Evolutionary conservation across 2,888 invertebrate species (phyloP).

Genomic region (Ctenicera cuprea): DNA sequence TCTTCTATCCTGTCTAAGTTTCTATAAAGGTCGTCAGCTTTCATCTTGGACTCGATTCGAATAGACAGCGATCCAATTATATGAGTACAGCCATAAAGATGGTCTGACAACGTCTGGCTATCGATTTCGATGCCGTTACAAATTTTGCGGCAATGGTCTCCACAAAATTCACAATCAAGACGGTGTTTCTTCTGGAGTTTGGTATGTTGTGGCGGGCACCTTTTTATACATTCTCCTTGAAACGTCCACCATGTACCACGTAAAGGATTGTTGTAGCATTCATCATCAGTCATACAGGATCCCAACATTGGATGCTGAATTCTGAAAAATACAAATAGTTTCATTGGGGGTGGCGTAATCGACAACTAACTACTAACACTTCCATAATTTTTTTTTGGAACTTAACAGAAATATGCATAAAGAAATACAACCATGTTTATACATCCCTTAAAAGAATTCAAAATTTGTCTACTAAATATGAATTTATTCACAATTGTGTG

Average conservation of each 20-base stretch:
- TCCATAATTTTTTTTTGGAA: too few species aligned
- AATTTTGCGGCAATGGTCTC: slow-evolving; percentile 69
- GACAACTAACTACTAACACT: too few species aligned
- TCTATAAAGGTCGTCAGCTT: slow-evolving; percentile 76
- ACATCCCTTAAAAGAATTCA: too few species aligned
- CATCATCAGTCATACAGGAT: slow-evolving; percentile 80
- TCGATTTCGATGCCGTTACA: slow-evolving; percentile 77
- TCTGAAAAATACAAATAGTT: slow-evolving; percentile 57
- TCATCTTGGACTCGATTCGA: slow-evolving; percentile 68
- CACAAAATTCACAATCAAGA: slow-evolving; percentile 63
- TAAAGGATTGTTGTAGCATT: slow-evolving; percentile 75
- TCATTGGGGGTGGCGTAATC: too few species aligned
- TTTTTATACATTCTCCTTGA: slow-evolving; percentile 77
- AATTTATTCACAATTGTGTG: too few species aligned
- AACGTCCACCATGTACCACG: slow-evolving; percentile 75
- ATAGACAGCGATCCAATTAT: slow-evolving; percentile 87
- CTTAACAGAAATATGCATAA: too few species aligned
- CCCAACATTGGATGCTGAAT: slow-evolving; percentile 56
- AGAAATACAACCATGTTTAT: too few species aligned
- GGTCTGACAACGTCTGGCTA: slow-evolving; percentile 80
- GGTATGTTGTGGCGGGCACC: slow-evolving; percentile 79
- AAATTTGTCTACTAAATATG: too few species aligned
- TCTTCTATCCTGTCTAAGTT: slow-evolving; percentile 82
- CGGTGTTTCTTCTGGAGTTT: slow-evolving; percentile 68
- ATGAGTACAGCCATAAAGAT: slow-evolving; percentile 84